phyloP scores from a whole-genome alignment of 2,113 vertebrate genomes.

The Pseudois nayaur region DNA sequence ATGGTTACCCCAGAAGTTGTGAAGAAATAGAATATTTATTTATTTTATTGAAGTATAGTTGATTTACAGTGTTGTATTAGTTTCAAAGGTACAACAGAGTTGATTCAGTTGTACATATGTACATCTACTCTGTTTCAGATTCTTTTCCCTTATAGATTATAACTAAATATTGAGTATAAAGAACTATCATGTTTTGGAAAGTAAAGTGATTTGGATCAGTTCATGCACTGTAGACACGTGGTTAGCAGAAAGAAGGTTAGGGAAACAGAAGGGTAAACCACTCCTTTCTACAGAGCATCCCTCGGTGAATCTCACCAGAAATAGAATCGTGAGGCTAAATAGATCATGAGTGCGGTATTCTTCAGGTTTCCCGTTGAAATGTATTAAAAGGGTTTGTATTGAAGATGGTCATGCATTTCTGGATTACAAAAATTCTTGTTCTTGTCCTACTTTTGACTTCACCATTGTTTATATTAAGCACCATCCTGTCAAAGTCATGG shows the following conservation, averaged over 20 bases:
- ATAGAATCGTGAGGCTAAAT: not conserved
- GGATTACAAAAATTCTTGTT: slow-evolving; percentile 38
- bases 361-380: slow-evolving; percentile 32
- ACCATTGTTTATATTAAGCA: not conserved
- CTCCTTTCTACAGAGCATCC: not conserved
- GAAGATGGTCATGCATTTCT: slow-evolving; percentile 44
- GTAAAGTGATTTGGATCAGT: not conserved
- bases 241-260: not conserved
- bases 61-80: not conserved
- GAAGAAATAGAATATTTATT: not conserved
- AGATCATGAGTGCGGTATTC: not conserved
- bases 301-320: not conserved
- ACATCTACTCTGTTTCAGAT: not conserved
- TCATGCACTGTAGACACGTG: not conserved
- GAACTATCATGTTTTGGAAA: not conserved
- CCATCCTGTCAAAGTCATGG: slow-evolving; percentile 3
- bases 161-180: not conserved
- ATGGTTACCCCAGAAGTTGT: not conserved
- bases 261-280: not conserved
- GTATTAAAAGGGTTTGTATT: not conserved
- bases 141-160: not conserved
- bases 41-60: not conserved
- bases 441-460: slow-evolving; percentile 44
- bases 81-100: not conserved
- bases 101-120: not conserved